phyloP scores from a whole-genome alignment of 23 tunicate species.

The Aplidium turbinatum region DNA sequence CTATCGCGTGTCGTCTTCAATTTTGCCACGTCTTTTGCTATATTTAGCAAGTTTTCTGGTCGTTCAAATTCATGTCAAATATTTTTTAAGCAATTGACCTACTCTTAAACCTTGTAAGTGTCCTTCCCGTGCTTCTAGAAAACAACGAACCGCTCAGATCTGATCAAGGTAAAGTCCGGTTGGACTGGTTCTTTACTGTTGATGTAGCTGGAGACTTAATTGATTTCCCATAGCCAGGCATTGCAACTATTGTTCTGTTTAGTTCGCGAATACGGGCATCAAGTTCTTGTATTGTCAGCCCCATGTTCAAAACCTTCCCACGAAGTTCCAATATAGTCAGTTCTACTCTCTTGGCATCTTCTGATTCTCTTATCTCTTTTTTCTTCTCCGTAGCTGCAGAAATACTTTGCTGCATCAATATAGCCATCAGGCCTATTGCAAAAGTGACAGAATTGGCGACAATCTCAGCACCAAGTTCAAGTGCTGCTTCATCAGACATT shows the following conservation, averaged over 20 bases:
- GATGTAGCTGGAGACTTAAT: not conserved
- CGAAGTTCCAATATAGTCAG: constrained; percentile 39
- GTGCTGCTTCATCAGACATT: constrained; percentile 83
- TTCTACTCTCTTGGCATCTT: constrained; percentile 36
- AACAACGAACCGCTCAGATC: too few species aligned
- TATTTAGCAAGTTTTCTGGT: too few species aligned
- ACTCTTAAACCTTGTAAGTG: too few species aligned
- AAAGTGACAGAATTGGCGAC: constrained; percentile 81
- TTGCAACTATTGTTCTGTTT: constrained; percentile 50
- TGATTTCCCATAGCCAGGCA: constrained; percentile 35
- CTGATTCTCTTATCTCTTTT: constrained; percentile 45
- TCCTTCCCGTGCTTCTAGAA: too few species aligned
- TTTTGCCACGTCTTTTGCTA: too few species aligned
- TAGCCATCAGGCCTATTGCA: constrained; percentile 68
- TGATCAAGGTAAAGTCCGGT: too few species aligned
- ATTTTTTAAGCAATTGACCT: too few species aligned
- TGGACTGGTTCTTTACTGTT: not conserved
- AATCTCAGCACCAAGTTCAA: constrained; percentile 90
- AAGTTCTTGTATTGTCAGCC: constrained; percentile 41
- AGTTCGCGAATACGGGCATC: constrained; percentile 70
- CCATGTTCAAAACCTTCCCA: constrained; percentile 62
- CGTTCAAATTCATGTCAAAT: too few species aligned
- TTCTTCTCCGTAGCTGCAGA: constrained; percentile 69
- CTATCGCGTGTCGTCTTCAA: too few species aligned
- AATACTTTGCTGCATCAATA: constrained; percentile 78